Base-by-base conservation (phyloP, 2,888 invertebrate species). In the Alcis repandata region DNA sequence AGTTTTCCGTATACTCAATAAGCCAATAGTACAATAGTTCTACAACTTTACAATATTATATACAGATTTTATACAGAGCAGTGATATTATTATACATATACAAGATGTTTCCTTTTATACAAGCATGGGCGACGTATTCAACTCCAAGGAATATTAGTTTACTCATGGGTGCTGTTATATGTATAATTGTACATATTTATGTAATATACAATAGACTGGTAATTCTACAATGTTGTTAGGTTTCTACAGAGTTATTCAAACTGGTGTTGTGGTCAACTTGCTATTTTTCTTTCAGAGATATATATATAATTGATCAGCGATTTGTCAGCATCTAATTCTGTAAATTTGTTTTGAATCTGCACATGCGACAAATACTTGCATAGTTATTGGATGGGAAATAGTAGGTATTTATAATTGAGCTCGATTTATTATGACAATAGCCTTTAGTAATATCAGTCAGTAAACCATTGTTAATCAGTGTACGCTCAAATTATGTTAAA, bases 151-250 rank as follows among this genome's bases (percentile, higher is more conserved):
- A 76, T 68, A 82, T 88, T 89, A 81, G 78, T 91, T 92, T 88
- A 80, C 81, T 73, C 84, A 91, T 89, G 90, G 92, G 93, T 93
- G 92, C 92, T 93, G 90, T 88, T 90, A 88, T 45, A 45, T 36
- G 17, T 54, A 54, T 90, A 89, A 86, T 91, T 92, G 91, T 93
- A 92, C 88, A 93, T 93, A 93, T 89, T 89, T 91, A 92, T 91
- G 86, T 90, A 92, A 90, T 91, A 90, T 91, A 86, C 92, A 92
- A 92, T 93, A 93, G 92, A 91, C 92, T 91, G 92, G 92, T 92
- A 91, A 88, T 85, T 89, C 91, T 91, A 91, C 86, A 90, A 75
- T 88, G 91, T 92, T 92, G 86, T 92, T 92, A 92, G 92, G 90
- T 91, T 92, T 90, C 91, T 91, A 92, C 91, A 91, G 87, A 91